Conservation (phyloP, 92 coral and sea anemone species). For the Meandrina meandrites region DNA sequence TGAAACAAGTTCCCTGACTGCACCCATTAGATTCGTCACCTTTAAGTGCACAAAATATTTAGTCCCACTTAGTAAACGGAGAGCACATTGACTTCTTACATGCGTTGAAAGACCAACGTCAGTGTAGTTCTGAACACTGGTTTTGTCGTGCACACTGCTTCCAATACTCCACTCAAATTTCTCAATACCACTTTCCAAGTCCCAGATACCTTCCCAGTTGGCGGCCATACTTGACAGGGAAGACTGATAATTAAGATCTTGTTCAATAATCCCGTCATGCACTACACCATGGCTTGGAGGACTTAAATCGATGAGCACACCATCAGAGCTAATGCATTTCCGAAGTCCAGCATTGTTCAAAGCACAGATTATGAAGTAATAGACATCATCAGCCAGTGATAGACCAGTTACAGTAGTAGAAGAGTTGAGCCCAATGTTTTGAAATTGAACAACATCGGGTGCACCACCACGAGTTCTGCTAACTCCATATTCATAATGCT, state of each 20-base stretch:
- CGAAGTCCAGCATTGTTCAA: slow-evolving; percentile 79
- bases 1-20: slow-evolving; percentile 64
- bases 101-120: slow-evolving; percentile 86
- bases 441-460: slow-evolving; percentile 70
- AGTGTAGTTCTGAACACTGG: slow-evolving; percentile 51
- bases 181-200: slow-evolving; percentile 78
- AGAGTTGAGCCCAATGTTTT: slow-evolving; percentile 54
- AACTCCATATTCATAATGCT: slow-evolving; percentile 69
- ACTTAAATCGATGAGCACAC: slow-evolving; percentile 79
- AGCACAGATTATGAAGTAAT: slow-evolving; percentile 81
- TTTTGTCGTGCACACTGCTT: slow-evolving; percentile 32
- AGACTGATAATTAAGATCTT: slow-evolving; percentile 81
- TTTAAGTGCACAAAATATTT: slow-evolving; percentile 75
- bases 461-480: slow-evolving; percentile 76
- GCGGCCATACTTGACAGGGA: slow-evolving; percentile 78
- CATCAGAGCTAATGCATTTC: slow-evolving; percentile 79
- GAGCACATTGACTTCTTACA: slow-evolving; percentile 56
- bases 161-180: slow-evolving; percentile 89
- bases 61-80: slow-evolving; percentile 62
- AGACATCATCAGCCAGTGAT: slow-evolving; percentile 68
- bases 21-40: slow-evolving; percentile 72
- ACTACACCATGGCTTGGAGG: slow-evolving; percentile 81
- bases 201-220: slow-evolving; percentile 96
- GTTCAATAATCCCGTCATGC: slow-evolving; percentile 86
- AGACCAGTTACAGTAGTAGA: slow-evolving; percentile 55